phyloP scores from a whole-genome alignment of 2,888 invertebrate species.

The Adelognathus sp. region DNA sequence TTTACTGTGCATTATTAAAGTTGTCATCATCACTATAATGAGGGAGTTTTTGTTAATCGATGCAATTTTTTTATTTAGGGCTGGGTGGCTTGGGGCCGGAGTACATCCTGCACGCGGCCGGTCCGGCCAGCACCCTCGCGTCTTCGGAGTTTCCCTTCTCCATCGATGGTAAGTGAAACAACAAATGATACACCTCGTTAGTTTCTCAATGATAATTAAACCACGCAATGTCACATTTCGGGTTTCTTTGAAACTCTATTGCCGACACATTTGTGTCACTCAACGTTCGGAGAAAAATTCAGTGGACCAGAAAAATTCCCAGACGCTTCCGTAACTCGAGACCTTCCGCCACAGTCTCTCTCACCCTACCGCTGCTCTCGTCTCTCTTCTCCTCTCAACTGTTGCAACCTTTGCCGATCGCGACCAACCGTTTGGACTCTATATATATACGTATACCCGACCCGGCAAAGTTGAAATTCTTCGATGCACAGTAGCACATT shows the following conservation, averaged over 20 bases:
- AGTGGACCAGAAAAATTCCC: conserved; percentile 62
- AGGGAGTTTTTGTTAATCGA: not conserved
- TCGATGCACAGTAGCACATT: not conserved
- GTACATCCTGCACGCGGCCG: conserved; percentile 79
- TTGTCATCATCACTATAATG: too few species aligned
- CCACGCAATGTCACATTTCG: not conserved
- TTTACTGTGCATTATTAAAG: too few species aligned
- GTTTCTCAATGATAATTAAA: conserved; percentile 3
- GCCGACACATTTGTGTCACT: conserved; percentile 45
- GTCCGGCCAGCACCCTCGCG: conserved; percentile 88
- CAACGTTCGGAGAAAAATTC: conserved; percentile 52
- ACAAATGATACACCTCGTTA: not conserved
- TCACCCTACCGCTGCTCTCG: not conserved
- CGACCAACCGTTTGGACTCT: not conserved
- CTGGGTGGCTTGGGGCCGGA: conserved; percentile 81
- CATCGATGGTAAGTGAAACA: conserved; percentile 88
- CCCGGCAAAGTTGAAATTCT: not conserved
- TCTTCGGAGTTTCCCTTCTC: conserved; percentile 95
- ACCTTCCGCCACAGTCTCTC: conserved; percentile 25
- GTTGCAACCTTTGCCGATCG: not conserved
- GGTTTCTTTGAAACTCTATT: not conserved
- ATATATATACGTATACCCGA: not conserved
- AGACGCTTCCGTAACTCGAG: conserved; percentile 65
- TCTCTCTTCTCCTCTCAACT: conserved; percentile 5
- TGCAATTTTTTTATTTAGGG: conserved; percentile 66